Conservation (phyloP, 1,140 invertebrate genomes). For the Octopus bimaculoides region DNA sequence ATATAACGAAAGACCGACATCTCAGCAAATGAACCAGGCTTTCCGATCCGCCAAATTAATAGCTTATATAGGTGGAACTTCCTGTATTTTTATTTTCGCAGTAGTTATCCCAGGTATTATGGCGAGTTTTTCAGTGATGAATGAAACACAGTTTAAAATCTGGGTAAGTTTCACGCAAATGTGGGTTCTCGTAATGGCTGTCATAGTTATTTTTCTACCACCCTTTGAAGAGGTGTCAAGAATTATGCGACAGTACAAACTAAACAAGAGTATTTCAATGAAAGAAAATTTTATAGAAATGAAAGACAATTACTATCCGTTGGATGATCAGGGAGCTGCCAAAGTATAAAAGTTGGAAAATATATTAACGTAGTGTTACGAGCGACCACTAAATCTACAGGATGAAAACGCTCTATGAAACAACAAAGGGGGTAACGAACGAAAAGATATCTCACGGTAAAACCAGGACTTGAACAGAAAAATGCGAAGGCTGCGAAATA, state of each 20-base stretch:
- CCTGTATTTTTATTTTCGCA: conserved; percentile 43
- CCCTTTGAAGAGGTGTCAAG: conserved; percentile 45
- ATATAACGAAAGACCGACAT: conserved; percentile 47
- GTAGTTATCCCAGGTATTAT: conserved; percentile 49
- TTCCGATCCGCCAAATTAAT: conserved; percentile 47
- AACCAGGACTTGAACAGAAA: background rate
- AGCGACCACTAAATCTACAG: background rate
- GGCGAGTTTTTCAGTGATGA: conserved; percentile 46
- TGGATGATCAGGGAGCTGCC: conserved; percentile 13
- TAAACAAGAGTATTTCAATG: conserved; percentile 25
- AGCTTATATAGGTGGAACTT: conserved; percentile 44
- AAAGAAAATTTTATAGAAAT: conserved; percentile 3
- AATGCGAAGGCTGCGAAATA: background rate
- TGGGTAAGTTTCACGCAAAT: conserved; percentile 50
- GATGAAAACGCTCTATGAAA: too few relatives aligned
- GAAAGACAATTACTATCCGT: conserved; percentile 9
- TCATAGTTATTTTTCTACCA: conserved; percentile 47
- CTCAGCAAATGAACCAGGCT: conserved; percentile 47
- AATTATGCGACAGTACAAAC: conserved; percentile 45
- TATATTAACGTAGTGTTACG: background rate
- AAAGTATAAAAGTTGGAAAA: conserved; percentile 14
- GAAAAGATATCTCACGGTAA: background rate
- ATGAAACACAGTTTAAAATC: conserved; percentile 41
- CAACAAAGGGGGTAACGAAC: background rate
- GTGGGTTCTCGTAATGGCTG: conserved; percentile 48